Evolutionary conservation across 2,797 vertebrate genomes (phyloP), one percentile per base, ranked within the genome.

Genomic region (Spondyliosoma cantharus): DNA sequence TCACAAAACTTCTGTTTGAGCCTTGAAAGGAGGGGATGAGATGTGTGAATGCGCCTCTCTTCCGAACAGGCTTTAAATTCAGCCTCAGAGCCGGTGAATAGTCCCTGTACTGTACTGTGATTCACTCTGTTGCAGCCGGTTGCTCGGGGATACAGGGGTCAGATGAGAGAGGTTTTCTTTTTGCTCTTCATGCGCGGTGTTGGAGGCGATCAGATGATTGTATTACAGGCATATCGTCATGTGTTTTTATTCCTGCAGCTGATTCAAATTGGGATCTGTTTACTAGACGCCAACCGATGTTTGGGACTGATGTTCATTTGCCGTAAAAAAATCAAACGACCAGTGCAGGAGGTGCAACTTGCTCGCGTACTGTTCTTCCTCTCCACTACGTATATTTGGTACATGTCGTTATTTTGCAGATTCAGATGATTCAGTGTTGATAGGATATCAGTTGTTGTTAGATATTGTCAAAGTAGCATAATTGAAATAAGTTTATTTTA

Each of bases 221-320:
- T 22, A 37, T 76, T 22, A 20, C 48, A 74, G 43, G 37, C 54
- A 58, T 79, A 79, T 83, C 45, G 46, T 74, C 27, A 1, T 60
- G 52, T 56, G 50, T 71, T 68, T 86, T 74, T 59, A 17, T 74
- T 61, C 49, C 78, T 72, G 69, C 3, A 32, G 60, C 70, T 46
- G 24, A 70, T 67, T 76, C n/a, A 56, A 20, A 46, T 56, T 65
- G 53, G 66, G 56, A 68, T 58, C 60, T 77, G 61, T 86, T 11
- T 37, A 37, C 32, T 37, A 37, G 32, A 37, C 8, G 8, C 2
- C 32, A 37, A 2, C 32, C 8, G 32, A 9, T 37, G 11, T 37
- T 37, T 37, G 32, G 32, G 7, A 37, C 32, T 9, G 32, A 37
- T 9, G 7, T 37, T 37, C 32, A 37, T 37, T 8, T 37, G 32